Evolutionary conservation across 2,888 invertebrate species (phyloP).

Genomic region (Cremastobaeus sp.): DNA sequence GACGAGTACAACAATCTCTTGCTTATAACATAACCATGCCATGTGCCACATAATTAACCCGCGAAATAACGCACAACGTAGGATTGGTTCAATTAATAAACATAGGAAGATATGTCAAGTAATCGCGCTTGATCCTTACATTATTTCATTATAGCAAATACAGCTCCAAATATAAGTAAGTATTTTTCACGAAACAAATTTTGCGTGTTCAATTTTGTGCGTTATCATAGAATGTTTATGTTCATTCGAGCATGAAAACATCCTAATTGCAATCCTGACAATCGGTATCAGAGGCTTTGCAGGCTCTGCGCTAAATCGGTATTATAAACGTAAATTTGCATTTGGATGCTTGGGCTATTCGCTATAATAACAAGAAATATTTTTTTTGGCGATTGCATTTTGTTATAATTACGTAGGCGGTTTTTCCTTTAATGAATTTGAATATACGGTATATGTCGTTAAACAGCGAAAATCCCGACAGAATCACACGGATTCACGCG

Average conservation of each 20-base stretch:
- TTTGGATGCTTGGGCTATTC: conserved; percentile 7
- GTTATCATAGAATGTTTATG: no score
- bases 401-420: conserved; percentile 21
- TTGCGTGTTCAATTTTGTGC: no score
- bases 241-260: no score
- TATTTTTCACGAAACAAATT: no score
- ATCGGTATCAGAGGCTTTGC: conserved; percentile 1
- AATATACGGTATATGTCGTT: conserved; percentile 25
- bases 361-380: conserved; percentile 17
- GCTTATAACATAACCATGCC: conserved; percentile 54
- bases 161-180: no score
- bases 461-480: conserved; percentile 37
- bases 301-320: background rate
- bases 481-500: background rate
- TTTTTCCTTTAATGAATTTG: conserved; percentile 39
- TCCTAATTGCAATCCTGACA: conserved; percentile 2
- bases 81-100: conserved; percentile 31
- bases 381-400: conserved; percentile 20
- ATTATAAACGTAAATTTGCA: conserved; percentile 22
- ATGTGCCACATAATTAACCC: conserved; percentile 50
- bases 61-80: conserved; percentile 27
- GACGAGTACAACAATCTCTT: conserved; percentile 41
- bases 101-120: conserved; percentile 43
- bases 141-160: no score
- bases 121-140: conserved; percentile 11